These are phyloP conservation scores for Acanthosepion esculentum DNA, from an alignment of 2,888 invertebrate species.

Conservation along the genomic window DNA sequence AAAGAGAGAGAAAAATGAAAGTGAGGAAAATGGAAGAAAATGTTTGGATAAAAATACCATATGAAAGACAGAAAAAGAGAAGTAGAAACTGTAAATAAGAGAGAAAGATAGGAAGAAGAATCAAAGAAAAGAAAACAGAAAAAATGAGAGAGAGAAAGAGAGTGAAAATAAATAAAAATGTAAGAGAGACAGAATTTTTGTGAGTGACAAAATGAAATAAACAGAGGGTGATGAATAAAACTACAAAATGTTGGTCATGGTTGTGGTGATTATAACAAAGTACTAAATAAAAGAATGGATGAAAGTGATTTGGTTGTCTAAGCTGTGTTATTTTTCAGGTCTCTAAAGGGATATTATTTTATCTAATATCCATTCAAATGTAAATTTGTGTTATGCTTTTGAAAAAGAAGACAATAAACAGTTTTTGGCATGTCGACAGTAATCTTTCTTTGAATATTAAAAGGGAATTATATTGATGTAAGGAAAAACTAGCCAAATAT, in stretches of 20 bases:
- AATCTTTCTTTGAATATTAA: background rate
- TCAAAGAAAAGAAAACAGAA: background rate
- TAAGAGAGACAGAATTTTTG: background rate
- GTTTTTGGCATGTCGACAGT: background rate
- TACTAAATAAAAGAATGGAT: background rate
- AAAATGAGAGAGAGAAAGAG: background rate
- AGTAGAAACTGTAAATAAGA: background rate
- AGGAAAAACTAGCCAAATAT: background rate
- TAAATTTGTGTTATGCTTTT: background rate
- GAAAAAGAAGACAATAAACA: background rate
- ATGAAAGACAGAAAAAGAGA: background rate
- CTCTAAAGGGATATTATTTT: background rate
- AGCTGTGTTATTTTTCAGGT: slow-evolving; percentile 2
- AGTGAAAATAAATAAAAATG: background rate
- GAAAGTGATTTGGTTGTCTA: background rate
- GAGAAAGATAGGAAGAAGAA: background rate
- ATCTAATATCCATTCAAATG: background rate
- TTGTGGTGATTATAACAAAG: background rate
- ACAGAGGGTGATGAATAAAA: background rate
- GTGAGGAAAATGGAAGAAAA: background rate
- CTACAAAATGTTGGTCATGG: too few species aligned
- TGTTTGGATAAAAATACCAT: background rate
- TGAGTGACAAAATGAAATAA: background rate
- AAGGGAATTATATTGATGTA: background rate
- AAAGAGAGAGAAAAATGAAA: background rate